Base-by-base conservation (phyloP, 2,797 vertebrate genomes). In the Mastacembelus armatus region DNA sequence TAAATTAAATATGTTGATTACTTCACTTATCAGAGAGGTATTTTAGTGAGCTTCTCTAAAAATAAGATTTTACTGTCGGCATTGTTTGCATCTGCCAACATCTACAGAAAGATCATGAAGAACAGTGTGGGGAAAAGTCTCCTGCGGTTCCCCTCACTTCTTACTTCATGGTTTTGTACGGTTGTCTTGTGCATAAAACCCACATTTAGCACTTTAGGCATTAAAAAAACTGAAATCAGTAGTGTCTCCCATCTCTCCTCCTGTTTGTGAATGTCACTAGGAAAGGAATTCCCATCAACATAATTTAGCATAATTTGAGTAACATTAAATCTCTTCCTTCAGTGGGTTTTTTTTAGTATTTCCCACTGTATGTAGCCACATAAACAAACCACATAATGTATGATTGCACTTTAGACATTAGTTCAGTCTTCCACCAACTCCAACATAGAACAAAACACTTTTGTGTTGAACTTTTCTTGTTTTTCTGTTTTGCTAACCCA, bases 21-120 rank as follows among this genome's bases (percentile, higher is more conserved):
- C 43, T 69, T 67, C 78, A 49, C 63, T 61, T 39, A 54, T 54
- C 11, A 36, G 38, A 65, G 66, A 74, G 58, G 51, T 71, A 47
- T 64, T 66, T 82, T 19, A 59, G 61, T 52, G 26, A 43, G 48
- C 19, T 50, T 80, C 56, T 66, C 40, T 84, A 71, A 76, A 88
- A 67, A n/a, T 64, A 44, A 82, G 66, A 82, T 83, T 76, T 72
- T 78, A 70, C 72, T 85, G 71, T 88, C 85, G 73, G 59, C 79
- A 42, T 35, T 2, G 38, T 69, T 51, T 50, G 48, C 14, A 5
- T 84, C 78, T 76, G 81, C 78, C 74, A 82, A 74, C 52, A 73
- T 82, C 52, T 65, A 55, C 63, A 60, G 48, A 62, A 64, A 59
- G 63, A 73, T 73, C 22, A 18, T 42, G 55, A 76, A 36, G 65